Conservation (phyloP, 2,113 vertebrate species). For the Calypte anna region DNA sequence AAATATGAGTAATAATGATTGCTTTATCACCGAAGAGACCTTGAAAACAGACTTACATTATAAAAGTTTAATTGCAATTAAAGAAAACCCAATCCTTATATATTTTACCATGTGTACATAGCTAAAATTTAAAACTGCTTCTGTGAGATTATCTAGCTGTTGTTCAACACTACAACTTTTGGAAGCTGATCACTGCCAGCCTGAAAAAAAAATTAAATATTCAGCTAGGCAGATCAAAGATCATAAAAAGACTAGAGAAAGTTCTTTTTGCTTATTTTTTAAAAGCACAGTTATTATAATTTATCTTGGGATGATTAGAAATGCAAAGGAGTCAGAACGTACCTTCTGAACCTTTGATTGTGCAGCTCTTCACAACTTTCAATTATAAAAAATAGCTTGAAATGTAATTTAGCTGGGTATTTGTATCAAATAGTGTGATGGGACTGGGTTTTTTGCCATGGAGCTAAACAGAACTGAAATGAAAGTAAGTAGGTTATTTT, state of each 20-base stretch:
- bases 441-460: background rate
- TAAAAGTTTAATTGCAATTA: background rate
- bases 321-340: background rate
- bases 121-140: background rate
- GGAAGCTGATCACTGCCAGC: background rate
- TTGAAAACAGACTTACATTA: background rate
- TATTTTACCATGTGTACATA: background rate
- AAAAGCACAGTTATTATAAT: background rate
- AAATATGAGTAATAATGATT: background rate
- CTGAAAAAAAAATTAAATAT: background rate
- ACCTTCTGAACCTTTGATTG: background rate
- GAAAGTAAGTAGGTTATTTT: background rate
- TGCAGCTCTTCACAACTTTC: background rate
- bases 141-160: background rate
- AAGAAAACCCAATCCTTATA: background rate
- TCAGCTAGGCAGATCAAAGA: background rate
- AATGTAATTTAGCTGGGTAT: background rate
- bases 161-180: background rate
- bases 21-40: background rate
- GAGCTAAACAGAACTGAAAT: background rate
- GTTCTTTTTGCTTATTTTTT: background rate
- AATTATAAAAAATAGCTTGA: background rate
- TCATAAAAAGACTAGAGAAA: background rate
- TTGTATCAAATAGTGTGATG: background rate
- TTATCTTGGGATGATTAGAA: background rate